Evolutionary conservation across 2,888 invertebrate species (phyloP).

Genomic region (Heliconius sara): DNA sequence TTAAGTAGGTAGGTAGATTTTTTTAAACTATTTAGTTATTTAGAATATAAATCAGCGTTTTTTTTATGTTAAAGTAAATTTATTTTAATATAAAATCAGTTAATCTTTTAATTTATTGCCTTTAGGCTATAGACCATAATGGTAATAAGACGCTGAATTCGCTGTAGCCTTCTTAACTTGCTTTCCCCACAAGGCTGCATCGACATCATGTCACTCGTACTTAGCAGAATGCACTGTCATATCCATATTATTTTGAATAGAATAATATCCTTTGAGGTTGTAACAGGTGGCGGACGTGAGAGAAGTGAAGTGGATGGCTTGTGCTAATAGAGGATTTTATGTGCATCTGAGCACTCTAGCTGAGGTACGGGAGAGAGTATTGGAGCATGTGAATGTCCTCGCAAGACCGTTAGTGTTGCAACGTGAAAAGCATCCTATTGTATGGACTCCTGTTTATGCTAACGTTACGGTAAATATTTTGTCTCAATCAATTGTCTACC

Average conservation of each 20-base stretch:
- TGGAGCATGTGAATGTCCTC: constrained; percentile 98
- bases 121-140: constrained; percentile 14
- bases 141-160: constrained; percentile 10
- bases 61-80: background rate
- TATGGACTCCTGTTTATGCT: constrained; percentile 98
- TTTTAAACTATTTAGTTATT: background rate
- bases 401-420: constrained; percentile 96
- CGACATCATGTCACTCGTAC: constrained; percentile 42
- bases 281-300: constrained; percentile 91
- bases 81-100: background rate
- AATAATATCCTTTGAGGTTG: constrained; percentile 56
- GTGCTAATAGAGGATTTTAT: constrained; percentile 97
- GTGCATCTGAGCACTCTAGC: constrained; percentile 98
- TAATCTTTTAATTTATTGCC: background rate
- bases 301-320: constrained; percentile 99
- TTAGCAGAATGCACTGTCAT: constrained; percentile 33
- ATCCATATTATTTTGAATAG: constrained; percentile 26
- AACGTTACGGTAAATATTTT: constrained; percentile 90
- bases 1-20: background rate
- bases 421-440: constrained; percentile 92
- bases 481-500: background rate
- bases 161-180: constrained; percentile 36
- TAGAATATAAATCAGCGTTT: background rate
- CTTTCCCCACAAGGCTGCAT: constrained; percentile 49
- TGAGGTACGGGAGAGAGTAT: constrained; percentile 97